Percentiles rank a stretch among this genome's conserved stretches.
Evolutionary conservation across 2,888 invertebrate genomes (phyloP).

Genomic region (Tromatobia lineatoria): DNA sequence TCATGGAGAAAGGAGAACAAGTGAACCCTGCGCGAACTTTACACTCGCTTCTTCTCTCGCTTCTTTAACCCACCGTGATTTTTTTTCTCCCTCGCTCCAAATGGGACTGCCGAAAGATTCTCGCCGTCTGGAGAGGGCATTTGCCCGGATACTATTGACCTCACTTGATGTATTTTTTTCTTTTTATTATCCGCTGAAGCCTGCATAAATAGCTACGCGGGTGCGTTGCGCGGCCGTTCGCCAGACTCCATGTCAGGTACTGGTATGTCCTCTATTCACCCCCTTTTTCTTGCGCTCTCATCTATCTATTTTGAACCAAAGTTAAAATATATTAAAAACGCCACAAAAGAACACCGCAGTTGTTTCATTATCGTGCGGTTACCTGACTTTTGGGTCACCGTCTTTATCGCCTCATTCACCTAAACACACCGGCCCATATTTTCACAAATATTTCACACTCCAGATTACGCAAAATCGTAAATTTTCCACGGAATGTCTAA

Average conservation of each 20-base stretch:
- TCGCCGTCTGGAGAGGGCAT: constrained; percentile 69
- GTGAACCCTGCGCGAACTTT: constrained; percentile 61
- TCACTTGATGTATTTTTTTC: constrained; percentile 84
- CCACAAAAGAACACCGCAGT: constrained; percentile 25
- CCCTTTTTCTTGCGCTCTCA: constrained; percentile 70
- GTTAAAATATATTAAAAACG: constrained; percentile 2
- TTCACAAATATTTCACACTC: constrained; percentile 4
- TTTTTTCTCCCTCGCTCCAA: constrained; percentile 23
- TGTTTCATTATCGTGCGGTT: constrained; percentile 31
- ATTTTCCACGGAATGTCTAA: background rate
- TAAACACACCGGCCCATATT: constrained; percentile 3
- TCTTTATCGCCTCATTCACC: constrained; percentile 41
- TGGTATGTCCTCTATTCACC: constrained; percentile 86
- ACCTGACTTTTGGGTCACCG: constrained; percentile 15
- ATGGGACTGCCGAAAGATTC: constrained; percentile 69
- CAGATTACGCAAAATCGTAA: background rate
- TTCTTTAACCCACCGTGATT: constrained; percentile 68
- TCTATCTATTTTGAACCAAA: constrained; percentile 38
- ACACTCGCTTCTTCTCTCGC: constrained; percentile 72
- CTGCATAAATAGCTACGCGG: constrained; percentile 92
- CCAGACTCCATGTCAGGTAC: constrained; percentile 95
- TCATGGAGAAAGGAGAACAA: constrained; percentile 49
- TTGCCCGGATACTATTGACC: constrained; percentile 74
- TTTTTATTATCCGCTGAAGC: constrained; percentile 85
- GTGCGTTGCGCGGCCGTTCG: constrained; percentile 95